phyloP scores from a whole-genome alignment of 2,113 vertebrate species.

The Microtus pennsylvanicus region DNA sequence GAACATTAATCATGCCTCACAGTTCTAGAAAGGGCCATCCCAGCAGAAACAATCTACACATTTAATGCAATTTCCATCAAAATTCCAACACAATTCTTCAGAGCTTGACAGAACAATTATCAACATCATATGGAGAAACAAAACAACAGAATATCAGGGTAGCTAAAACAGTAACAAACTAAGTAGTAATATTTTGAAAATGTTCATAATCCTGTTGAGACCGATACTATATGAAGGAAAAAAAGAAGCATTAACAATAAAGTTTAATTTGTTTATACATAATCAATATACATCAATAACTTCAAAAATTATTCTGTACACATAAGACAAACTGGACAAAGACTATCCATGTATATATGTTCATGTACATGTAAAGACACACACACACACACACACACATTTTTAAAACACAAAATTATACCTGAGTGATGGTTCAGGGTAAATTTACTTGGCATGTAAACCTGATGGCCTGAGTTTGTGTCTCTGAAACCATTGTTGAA shows the following conservation, averaged over 20 bases:
- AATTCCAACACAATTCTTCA: no score
- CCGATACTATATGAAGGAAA: background rate
- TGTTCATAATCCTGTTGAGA: background rate
- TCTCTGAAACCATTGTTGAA: background rate
- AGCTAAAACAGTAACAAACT: background rate
- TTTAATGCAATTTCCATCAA: no score
- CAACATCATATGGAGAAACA: background rate
- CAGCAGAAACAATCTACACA: no score
- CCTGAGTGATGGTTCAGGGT: background rate
- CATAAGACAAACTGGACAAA: background rate
- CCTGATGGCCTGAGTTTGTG: background rate
- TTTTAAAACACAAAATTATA: background rate
- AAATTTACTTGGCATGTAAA: no score
- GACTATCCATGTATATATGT: background rate
- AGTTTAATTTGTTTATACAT: background rate
- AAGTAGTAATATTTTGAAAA: background rate
- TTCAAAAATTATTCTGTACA: background rate
- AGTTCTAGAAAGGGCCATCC: no score
- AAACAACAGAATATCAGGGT: background rate
- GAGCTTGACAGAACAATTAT: background rate
- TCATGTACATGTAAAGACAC: background rate
- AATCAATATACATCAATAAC: background rate
- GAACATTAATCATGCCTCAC: no score
- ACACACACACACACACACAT: background rate
- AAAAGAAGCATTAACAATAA: background rate